Evolutionary conservation across 2,888 invertebrate genomes (phyloP).

Genomic region (Habrosyne pyritoides): DNA sequence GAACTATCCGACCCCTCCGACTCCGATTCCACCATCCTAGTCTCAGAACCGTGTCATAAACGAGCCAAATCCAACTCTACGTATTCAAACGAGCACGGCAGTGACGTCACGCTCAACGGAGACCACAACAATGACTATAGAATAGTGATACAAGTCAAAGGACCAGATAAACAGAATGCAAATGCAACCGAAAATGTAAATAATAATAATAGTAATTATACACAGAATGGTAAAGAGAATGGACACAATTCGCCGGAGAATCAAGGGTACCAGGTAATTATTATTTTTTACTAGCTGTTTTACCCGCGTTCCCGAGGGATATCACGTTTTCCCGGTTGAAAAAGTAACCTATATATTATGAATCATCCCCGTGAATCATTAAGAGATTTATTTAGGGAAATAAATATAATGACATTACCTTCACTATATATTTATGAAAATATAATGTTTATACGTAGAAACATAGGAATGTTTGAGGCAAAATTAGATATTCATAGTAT

Average conservation of each 20-base stretch:
- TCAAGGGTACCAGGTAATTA: constrained; percentile 83
- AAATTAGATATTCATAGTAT: too few species aligned
- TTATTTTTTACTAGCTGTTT: too few species aligned
- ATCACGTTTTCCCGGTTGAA: too few species aligned
- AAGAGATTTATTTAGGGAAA: too few species aligned
- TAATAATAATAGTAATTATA: constrained; percentile 73
- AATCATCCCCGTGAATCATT: too few species aligned
- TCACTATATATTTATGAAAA: too few species aligned
- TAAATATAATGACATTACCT: too few species aligned
- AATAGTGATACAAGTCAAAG: constrained; percentile 90
- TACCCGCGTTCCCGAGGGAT: too few species aligned
- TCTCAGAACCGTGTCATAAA: constrained; percentile 89
- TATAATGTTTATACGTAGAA: too few species aligned
- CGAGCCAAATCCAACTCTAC: constrained; percentile 74
- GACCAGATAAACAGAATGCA: constrained; percentile 68
- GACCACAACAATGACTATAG: constrained; percentile 83
- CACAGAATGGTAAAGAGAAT: constrained; percentile 73
- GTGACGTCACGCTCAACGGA: constrained; percentile 84
- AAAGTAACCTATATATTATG: too few species aligned
- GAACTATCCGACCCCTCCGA: constrained; percentile 94
- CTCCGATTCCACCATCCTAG: constrained; percentile 94
- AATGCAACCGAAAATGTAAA: constrained; percentile 66
- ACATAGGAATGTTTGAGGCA: too few species aligned
- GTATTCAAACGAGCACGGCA: constrained; percentile 78
- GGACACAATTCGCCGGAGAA: constrained; percentile 81